phyloP scores from a whole-genome alignment of 2,797 vertebrate species.

The Leuciscus waleckii region DNA sequence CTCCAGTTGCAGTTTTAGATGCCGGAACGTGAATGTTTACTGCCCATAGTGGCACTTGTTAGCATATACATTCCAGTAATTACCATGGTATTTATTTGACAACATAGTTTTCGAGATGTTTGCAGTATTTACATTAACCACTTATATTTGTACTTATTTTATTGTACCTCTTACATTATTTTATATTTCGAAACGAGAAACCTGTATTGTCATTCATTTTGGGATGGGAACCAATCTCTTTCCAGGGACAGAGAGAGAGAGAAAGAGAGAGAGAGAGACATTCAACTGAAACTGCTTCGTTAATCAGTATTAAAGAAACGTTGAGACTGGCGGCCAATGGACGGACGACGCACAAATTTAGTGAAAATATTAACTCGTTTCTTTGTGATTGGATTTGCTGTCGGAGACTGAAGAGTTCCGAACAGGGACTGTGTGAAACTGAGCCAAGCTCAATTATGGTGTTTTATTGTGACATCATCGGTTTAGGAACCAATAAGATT shows the following conservation, averaged over 20 bases:
- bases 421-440: constrained; percentile 9
- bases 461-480: background rate
- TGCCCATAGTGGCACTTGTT: constrained; percentile 79
- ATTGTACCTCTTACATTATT: constrained; percentile 43
- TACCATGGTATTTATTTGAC: constrained; percentile 57
- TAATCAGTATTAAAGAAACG: constrained; percentile 53
- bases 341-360: constrained; percentile 7
- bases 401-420: background rate
- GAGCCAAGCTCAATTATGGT: constrained; percentile 14
- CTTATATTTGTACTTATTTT: constrained; percentile 57
- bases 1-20: constrained; percentile 65
- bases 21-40: constrained; percentile 79
- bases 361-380: background rate
- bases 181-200: constrained; percentile 45
- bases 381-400: constrained; percentile 16
- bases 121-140: constrained; percentile 66
- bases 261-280: constrained; percentile 33
- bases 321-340: background rate
- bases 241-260: constrained; percentile 29
- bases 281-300: constrained; percentile 45
- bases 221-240: constrained; percentile 33
- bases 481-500: background rate
- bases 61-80: constrained; percentile 76
- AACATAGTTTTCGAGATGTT: constrained; percentile 66
- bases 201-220: constrained; percentile 34